Base-by-base conservation (phyloP, 2,113 vertebrate genomes). In the Phylloscopus whistleri region DNA sequence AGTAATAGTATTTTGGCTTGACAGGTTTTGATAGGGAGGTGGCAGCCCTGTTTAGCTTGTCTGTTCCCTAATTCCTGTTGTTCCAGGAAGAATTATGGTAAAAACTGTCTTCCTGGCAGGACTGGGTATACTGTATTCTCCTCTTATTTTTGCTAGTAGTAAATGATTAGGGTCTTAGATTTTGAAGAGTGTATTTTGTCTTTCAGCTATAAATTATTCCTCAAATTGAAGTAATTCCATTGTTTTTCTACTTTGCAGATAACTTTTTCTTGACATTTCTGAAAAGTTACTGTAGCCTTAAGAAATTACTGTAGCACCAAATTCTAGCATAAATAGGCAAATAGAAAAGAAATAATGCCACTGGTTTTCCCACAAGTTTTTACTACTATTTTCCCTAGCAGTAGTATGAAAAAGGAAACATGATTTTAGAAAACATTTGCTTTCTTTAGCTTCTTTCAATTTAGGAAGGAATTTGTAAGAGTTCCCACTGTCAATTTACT, bases 1-100 rank as follows among this genome's bases (percentile, higher is more conserved):
- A 92, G 96, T 93, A 86, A 87, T 64, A 96, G 94, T 96, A 84
- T 96, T 97, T 97, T 95, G 93, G 88, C 48, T 96, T 96, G 95
- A 97, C 96, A 96, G 68, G 95, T 97, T 97, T 97, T 97, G 95
- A 97, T 97, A 95, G 73, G 83, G 94, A 96, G 85, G 93, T 96
- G 96, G 94, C 95, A 97, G 95, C 79, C 93, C 90, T 95, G 94
- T 96, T 97, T 96, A 95, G 90, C 94, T 92, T 96, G 96, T 96
- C 96, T 95, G 49, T 94, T 97, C 80, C 85, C 79, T 96, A 90
- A 96, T 93, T 96, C 88, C 46, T 94, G 88, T 96, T 95, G 93
- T 91, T 96, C 41, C 22, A 53, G 56, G 52, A 84, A 94, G 48
- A 94, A 92, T 53, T 59, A 80, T 81, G 73, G 56, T 83, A 84